Percentiles rank a stretch among this genome's conserved stretches.
phyloP scores from a whole-genome alignment of 2,113 vertebrate species.

The Sclerurus mexicanus region DNA sequence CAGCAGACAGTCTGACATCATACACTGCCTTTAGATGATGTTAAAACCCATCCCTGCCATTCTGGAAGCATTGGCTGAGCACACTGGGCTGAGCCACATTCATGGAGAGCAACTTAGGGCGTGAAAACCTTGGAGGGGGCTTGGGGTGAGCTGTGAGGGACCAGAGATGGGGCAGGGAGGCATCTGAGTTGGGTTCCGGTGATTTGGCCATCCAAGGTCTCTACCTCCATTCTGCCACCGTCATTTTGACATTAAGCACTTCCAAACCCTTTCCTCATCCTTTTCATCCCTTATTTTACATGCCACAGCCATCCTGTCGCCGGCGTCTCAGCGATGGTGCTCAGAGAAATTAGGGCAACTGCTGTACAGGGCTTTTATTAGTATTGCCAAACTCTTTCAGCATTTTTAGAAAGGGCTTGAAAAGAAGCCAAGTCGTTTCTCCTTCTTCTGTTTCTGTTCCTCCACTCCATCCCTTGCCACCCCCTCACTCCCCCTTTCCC shows the following conservation, averaged over 20 bases:
- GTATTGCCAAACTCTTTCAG: slow-evolving; percentile 51
- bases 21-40: neutral
- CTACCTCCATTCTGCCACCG: rapidly evolving
- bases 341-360: slow-evolving; percentile 22
- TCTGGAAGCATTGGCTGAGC: neutral
- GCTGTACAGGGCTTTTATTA: slow-evolving; percentile 7
- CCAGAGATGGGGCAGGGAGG: neutral
- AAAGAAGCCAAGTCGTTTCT: slow-evolving; percentile 8
- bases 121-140: neutral
- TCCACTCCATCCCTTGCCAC: neutral
- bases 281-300: neutral
- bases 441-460: slow-evolving; percentile 17
- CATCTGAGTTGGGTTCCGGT: rapidly evolving
- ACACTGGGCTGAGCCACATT: rapidly evolving
- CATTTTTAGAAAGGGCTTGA: slow-evolving; percentile 37
- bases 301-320: neutral
- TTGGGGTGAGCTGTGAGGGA: neutral
- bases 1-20: neutral
- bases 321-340: neutral
- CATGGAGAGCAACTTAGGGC: rapidly evolving
- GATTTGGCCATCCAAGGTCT: rapidly evolving
- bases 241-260: neutral
- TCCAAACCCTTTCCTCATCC: neutral
- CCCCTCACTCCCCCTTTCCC: neutral
- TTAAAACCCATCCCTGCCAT: neutral